Conservation (phyloP, 2,888 invertebrate species). For the Athalia rosae region DNA sequence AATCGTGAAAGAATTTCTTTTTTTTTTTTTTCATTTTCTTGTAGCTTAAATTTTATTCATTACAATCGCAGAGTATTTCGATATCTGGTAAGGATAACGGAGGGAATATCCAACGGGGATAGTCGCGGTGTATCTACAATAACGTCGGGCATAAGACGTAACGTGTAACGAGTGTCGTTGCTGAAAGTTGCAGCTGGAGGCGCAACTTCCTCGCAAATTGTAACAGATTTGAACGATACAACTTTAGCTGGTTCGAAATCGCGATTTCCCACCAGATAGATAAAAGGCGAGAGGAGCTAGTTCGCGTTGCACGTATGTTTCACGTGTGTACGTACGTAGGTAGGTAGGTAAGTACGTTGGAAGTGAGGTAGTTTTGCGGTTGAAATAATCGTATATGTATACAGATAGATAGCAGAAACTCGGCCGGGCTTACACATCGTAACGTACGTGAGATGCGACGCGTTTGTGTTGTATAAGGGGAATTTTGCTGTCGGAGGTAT, state of each 20-base stretch:
- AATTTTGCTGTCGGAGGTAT: not conserved
- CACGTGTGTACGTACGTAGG: no score
- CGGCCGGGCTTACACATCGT: not conserved
- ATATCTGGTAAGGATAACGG: no score
- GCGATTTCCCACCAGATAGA: constrained; percentile 24
- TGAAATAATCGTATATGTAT: not conserved
- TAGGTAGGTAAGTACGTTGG: no score
- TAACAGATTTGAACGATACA: constrained; percentile 28
- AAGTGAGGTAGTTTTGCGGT: not conserved
- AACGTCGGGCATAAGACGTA: no score
- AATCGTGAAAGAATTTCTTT: no score
- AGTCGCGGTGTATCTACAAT: no score
- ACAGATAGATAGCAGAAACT: not conserved
- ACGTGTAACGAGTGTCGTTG: not conserved
- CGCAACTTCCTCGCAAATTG: constrained; percentile 20
- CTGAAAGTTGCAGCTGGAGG: not conserved
- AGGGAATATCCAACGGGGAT: no score
- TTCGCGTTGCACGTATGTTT: not conserved
- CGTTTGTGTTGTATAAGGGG: no score
- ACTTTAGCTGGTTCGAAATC: not conserved
- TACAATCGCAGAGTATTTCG: no score
- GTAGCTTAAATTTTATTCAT: no score
- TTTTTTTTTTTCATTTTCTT: no score
- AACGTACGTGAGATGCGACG: no score
- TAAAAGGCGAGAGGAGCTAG: not conserved